Evolutionary conservation across 2,888 invertebrate genomes (phyloP).

Genomic region (Steinernema carpocapsae): DNA sequence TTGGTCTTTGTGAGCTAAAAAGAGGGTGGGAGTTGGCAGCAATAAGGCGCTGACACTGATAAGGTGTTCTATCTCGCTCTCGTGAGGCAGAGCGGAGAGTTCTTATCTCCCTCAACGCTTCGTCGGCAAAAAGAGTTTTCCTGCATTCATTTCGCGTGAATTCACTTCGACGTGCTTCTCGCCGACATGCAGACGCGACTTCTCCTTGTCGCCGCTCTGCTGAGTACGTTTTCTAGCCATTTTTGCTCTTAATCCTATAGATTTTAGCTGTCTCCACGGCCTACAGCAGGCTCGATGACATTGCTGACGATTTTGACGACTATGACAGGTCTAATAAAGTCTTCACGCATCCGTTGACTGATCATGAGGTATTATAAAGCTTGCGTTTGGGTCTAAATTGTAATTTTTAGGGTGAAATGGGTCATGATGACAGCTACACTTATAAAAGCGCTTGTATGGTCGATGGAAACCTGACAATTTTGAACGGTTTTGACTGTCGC

Average conservation of each 20-base stretch:
- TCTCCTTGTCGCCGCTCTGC: constrained; percentile 16
- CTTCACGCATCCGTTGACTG: constrained; percentile 3
- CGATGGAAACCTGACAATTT: constrained; percentile 51
- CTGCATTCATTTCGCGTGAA: not conserved
- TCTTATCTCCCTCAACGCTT: too few relatives aligned
- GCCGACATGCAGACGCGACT: not conserved
- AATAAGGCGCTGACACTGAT: too few relatives aligned
- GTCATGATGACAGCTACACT: constrained; percentile 58
- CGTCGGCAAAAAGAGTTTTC: too few relatives aligned
- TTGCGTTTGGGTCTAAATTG: not conserved
- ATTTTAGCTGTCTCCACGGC: not conserved
- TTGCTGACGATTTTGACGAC: constrained; percentile 11
- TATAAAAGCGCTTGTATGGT: constrained; percentile 64
- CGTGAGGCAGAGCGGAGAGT: too few relatives aligned
- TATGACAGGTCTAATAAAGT: not conserved
- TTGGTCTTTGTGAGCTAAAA: too few relatives aligned
- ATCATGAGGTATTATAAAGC: not conserved
- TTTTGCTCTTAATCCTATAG: not conserved
- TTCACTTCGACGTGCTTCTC: not conserved
- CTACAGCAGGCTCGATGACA: not conserved
- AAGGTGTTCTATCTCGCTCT: too few relatives aligned
- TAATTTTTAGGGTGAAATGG: constrained; percentile 35
- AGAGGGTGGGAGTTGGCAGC: too few relatives aligned
- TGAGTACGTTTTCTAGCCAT: not conserved
- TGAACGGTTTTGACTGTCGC: constrained; percentile 56